These are phyloP conservation scores for Nansenia antarctica DNA, from an alignment of 2,113 vertebrate species.

Conservation along the genomic window DNA sequence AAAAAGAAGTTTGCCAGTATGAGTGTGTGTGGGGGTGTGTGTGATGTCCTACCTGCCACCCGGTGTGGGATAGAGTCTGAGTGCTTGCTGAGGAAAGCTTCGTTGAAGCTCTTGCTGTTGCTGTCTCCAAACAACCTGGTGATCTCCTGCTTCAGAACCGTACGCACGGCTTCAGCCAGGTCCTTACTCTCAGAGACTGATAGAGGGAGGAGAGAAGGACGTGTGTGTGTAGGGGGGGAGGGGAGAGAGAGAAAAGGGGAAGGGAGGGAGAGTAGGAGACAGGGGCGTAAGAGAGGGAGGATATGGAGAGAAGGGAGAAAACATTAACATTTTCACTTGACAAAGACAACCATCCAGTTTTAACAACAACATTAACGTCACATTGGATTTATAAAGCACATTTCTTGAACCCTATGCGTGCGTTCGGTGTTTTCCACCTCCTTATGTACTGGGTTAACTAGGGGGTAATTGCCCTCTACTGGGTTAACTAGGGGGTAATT, in stretches of 20 bases:
- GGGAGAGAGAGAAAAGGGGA: background rate
- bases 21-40: background rate
- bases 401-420: too few relatives aligned
- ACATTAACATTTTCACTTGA: too few relatives aligned
- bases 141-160: constrained; percentile 97
- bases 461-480: too few relatives aligned
- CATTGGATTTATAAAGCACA: too few relatives aligned
- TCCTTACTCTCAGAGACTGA: constrained; percentile 91
- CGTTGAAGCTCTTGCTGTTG: constrained; percentile 96
- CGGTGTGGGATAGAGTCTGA: constrained; percentile 93
- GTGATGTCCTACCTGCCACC: constrained; percentile 84
- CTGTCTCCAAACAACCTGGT: constrained; percentile 94
- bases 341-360: too few relatives aligned
- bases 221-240: background rate
- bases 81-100: constrained; percentile 94
- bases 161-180: constrained; percentile 87
- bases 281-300: too few relatives aligned
- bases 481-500: too few relatives aligned
- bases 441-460: too few relatives aligned
- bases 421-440: too few relatives aligned
- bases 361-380: too few relatives aligned
- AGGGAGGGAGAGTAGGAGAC: too few relatives aligned
- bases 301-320: background rate
- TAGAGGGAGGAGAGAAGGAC: background rate
- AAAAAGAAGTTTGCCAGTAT: too few relatives aligned